phyloP scores from a whole-genome alignment of 2,888 invertebrate species.

The Zeuzera pyrina region DNA sequence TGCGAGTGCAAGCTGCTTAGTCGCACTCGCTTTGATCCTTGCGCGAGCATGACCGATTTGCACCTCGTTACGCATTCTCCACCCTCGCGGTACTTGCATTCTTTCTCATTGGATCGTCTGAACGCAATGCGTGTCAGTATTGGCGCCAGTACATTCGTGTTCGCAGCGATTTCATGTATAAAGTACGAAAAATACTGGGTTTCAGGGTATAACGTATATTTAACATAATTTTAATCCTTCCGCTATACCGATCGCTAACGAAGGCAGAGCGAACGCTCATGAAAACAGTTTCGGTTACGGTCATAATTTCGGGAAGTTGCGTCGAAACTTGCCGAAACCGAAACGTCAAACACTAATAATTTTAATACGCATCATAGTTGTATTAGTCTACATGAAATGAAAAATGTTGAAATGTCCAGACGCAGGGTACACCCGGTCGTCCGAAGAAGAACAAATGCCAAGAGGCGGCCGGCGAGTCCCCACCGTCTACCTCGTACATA shows the following conservation, averaged over 20 bases:
- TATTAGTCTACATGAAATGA: neutral
- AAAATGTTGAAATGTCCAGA: constrained; percentile 28
- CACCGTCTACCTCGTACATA: constrained; percentile 52
- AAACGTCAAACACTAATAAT: too few relatives aligned
- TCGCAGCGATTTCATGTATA: too few relatives aligned
- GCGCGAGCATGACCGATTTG: neutral
- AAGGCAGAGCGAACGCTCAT: too few relatives aligned
- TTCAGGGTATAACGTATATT: too few relatives aligned
- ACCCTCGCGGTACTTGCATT: neutral
- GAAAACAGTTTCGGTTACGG: too few relatives aligned
- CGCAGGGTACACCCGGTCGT: constrained; percentile 54
- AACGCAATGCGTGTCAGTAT: neutral
- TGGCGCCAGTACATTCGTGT: neutral
- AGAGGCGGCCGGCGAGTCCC: constrained; percentile 41
- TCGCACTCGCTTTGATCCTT: neutral
- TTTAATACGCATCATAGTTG: constrained; percentile 1
- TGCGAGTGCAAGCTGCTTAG: neutral
- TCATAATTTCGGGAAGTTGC: too few relatives aligned
- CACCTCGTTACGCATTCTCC: neutral
- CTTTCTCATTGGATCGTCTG: neutral
- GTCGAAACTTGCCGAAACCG: too few relatives aligned
- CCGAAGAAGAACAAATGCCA: constrained; percentile 59
- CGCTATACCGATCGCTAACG: too few relatives aligned
- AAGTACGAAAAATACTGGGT: too few relatives aligned
- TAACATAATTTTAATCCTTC: too few relatives aligned